Percentiles rank a stretch among this genome's conserved stretches.
These are phyloP conservation scores for Cartodere bifasciata DNA, from an alignment of 2,888 invertebrate species.

Conservation along the genomic window DNA sequence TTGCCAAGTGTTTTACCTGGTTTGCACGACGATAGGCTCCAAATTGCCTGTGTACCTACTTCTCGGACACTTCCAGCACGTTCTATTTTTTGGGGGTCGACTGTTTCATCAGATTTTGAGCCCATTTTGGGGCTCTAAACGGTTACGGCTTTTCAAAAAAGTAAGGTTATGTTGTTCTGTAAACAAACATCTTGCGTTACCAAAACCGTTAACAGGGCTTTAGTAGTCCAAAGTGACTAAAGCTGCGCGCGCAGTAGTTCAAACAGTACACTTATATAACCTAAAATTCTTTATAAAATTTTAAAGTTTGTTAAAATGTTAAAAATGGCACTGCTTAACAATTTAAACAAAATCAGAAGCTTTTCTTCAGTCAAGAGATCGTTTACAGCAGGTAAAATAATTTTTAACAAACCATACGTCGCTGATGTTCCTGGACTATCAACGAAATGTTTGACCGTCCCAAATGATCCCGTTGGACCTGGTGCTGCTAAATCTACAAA, in stretches of 20 bases:
- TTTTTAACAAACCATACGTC: conserved; percentile 21
- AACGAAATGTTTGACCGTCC: conserved; percentile 41
- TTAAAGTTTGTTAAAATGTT: no score
- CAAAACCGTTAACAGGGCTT: no score
- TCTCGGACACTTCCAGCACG: conserved; percentile 32
- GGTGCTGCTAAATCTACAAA: conserved; percentile 51
- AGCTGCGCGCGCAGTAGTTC: no score
- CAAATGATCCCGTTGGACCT: conserved; percentile 52
- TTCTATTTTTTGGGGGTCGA: conserved; percentile 29
- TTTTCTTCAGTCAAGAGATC: conserved; percentile 20
- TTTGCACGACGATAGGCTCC: conserved; percentile 98
- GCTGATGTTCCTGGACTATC: conserved; percentile 52
- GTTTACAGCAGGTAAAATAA: conserved; percentile 24
- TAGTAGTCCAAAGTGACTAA: no score
- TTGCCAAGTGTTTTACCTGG: conserved; percentile 63
- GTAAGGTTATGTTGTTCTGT: no score
- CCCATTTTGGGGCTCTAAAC: no score
- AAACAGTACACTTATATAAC: no score
- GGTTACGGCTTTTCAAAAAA: no score
- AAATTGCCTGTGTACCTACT: conserved; percentile 53
- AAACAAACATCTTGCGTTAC: no score
- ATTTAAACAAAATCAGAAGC: conserved; percentile 17
- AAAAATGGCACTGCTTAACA: conserved; percentile 9
- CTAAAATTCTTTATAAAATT: no score
- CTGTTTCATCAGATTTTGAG: conserved; percentile 19